Base-by-base conservation (phyloP, 2,797 vertebrate species). In the Poliocrania exsul region DNA sequence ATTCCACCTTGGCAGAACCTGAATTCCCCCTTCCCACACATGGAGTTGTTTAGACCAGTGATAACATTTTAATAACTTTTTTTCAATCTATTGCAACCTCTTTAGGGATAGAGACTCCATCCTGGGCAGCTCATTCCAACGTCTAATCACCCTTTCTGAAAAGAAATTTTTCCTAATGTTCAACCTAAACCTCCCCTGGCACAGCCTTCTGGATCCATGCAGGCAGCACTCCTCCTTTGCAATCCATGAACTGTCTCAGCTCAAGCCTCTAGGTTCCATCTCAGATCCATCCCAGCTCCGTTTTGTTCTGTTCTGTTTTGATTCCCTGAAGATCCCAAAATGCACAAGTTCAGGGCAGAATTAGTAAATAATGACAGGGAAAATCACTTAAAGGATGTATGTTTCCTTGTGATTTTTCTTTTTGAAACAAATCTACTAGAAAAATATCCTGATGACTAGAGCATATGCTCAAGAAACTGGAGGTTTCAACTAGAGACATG, bases 311-410 rank as follows among this genome's bases (percentile, higher is more conserved):
- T 46, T 93, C 47, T 70, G 11, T 35, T 20, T 65, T 86, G 42
- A 44, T 66, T 14, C 20, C 16, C 31, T 3, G 3, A 81, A 81
- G 50, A 66, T 28, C 29, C 11, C 0, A 0, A 46, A 49, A 58
- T 57, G 5, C 5, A 14, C 13, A 28, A 3, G 8, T 5, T 86
- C 13, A 8, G 17, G 17, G 19, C 13, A 81, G 28, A 65, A 57
- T 44, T n/a, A 51, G 14, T 9, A 80, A 64, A 14, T n/a, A 67
- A 65, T 8, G 20, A n/a, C 16, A 56, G 7, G 28, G 5, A 5
- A 50, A 6, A 24, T 10, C 8, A 23, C 21, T 53, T 66, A 57
- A 81, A 73, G 15, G 10, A n/a, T 0, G 0, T 26, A 6, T 20
- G 3, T 35, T 47, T 67, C 7, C 33, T 50, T 47, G 14, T 37